These are phyloP conservation scores for Caenorhabditis briggsae DNA, from an alignment of 1,140 invertebrate species.

Conservation along the genomic window DNA sequence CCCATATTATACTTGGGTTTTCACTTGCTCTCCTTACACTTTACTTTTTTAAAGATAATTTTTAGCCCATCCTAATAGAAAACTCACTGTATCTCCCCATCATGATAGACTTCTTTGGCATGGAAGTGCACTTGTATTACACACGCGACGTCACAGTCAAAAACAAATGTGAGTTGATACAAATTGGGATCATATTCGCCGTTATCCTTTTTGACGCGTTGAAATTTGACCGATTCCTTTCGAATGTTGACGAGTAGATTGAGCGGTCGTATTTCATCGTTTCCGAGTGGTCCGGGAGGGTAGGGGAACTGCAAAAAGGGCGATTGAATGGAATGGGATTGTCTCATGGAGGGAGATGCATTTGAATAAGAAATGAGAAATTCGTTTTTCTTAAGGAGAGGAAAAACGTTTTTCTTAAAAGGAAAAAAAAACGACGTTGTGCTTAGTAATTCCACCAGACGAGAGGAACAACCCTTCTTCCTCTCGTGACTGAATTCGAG, in stretches of 20 bases:
- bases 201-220: conserved; percentile 79
- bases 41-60: not conserved
- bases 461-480: not conserved
- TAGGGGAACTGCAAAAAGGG: conserved; percentile 92
- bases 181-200: conserved; percentile 57
- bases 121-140: conserved; percentile 95
- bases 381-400: too few species aligned
- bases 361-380: too few species aligned
- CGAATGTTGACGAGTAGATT: conserved; percentile 95
- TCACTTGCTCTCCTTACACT: not conserved
- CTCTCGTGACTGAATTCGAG: not conserved
- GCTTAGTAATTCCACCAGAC: not conserved
- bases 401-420: too few species aligned
- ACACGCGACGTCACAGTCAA: conserved; percentile 94
- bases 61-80: not conserved
- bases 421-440: not conserved
- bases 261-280: conserved; percentile 94
- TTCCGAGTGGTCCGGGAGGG: conserved; percentile 89
- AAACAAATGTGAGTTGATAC: conserved; percentile 96
- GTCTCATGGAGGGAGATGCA: too few species aligned
- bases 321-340: not conserved
- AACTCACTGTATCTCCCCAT: conserved; percentile 63
- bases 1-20: too few species aligned
- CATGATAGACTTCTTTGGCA: conserved; percentile 83
- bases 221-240: conserved; percentile 93